These are phyloP conservation scores for Dipus sagitta DNA, from an alignment of 2,797 vertebrate species.

Conservation along the genomic window DNA sequence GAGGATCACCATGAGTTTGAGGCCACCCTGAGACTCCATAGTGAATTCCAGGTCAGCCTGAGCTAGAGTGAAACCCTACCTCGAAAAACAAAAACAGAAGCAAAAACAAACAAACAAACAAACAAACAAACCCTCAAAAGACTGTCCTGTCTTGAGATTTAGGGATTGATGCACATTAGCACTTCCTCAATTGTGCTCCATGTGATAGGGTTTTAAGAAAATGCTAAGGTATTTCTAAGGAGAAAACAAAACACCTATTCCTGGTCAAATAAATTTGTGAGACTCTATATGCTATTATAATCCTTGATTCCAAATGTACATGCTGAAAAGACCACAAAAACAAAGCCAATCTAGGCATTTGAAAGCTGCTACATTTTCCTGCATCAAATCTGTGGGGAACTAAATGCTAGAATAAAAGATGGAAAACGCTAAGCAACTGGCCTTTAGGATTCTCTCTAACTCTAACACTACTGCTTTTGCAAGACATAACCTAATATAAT, in stretches of 20 bases:
- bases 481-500: not conserved
- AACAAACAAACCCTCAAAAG: too few species aligned
- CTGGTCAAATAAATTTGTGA: not conserved
- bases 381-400: too few species aligned
- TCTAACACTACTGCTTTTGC: not conserved
- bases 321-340: not conserved
- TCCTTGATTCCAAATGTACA: not conserved
- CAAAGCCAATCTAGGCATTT: not conserved
- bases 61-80: too few species aligned
- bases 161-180: not conserved
- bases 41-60: too few species aligned
- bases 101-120: too few species aligned
- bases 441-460: not conserved
- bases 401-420: not conserved
- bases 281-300: not conserved
- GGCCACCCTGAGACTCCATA: too few species aligned
- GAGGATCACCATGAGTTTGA: too few species aligned
- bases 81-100: too few species aligned
- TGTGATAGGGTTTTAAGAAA: conserved; percentile 33
- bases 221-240: not conserved
- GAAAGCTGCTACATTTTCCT: not conserved
- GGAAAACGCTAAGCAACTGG: not conserved
- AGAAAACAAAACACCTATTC: not conserved
- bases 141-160: not conserved
- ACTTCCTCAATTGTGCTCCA: not conserved